These are phyloP conservation scores for Agonopterix heracliana DNA, from an alignment of 2,888 invertebrate genomes.

Conservation along the genomic window DNA sequence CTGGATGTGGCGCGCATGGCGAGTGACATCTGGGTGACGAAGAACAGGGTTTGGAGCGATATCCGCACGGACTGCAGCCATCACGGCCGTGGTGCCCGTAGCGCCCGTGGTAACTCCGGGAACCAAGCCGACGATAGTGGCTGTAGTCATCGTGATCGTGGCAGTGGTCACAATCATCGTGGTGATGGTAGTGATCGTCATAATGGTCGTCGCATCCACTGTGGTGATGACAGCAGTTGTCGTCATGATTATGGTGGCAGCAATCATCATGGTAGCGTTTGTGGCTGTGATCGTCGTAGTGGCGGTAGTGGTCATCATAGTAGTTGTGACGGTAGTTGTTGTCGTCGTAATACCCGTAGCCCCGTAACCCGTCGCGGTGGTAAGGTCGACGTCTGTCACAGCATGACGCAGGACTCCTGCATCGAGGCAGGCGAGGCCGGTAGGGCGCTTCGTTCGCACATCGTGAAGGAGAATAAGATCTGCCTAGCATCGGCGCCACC, in stretches of 20 bases:
- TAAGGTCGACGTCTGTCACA: constrained; percentile 23
- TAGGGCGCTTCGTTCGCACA: constrained; percentile 14
- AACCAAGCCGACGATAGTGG: neutral
- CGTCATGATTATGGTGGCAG: neutral
- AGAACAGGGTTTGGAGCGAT: constrained; percentile 11
- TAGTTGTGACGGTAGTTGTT: neutral
- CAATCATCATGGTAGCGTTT: neutral
- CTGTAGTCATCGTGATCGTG: neutral
- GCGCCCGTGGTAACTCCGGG: neutral
- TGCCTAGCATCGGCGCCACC: constrained; percentile 43
- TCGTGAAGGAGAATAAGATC: constrained; percentile 14
- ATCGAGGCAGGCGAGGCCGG: constrained; percentile 43
- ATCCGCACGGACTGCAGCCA: constrained; percentile 19
- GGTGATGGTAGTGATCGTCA: neutral
- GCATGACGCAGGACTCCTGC: constrained; percentile 31
- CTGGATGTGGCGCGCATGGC: neutral
- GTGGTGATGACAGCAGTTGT: too few species aligned
- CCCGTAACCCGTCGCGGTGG: neutral
- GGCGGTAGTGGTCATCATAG: neutral
- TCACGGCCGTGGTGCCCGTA: neutral
- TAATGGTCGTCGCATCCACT: neutral
- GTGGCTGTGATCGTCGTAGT: neutral
- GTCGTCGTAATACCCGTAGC: too few species aligned
- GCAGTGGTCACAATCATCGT: neutral
- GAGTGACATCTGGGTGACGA: constrained; percentile 1